These are phyloP conservation scores for Calameuta pallipes DNA, from an alignment of 2,888 invertebrate genomes.

Conservation along the genomic window DNA sequence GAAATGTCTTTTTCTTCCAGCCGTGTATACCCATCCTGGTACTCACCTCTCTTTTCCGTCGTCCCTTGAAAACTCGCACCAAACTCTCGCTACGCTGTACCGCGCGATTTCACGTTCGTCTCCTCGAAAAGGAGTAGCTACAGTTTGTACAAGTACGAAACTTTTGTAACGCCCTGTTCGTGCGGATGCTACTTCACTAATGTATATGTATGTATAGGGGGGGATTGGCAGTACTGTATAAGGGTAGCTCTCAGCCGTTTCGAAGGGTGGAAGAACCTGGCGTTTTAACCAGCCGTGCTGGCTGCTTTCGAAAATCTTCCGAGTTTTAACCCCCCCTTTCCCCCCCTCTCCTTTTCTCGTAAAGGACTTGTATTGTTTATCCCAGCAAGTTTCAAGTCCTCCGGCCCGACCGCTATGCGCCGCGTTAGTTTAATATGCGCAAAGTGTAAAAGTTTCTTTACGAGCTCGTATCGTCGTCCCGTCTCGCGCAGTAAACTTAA, in stretches of 20 bases:
- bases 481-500: constrained; percentile 36
- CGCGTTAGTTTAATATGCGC: constrained; percentile 46
- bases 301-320: constrained; percentile 24
- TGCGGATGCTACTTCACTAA: constrained; percentile 9
- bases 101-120: constrained; percentile 23
- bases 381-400: constrained; percentile 32
- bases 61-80: not conserved
- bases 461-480: constrained; percentile 28
- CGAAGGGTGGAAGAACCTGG: not conserved
- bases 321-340: constrained; percentile 14
- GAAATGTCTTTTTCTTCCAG: not conserved
- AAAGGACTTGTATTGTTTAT: constrained; percentile 36
- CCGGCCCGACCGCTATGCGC: constrained; percentile 17
- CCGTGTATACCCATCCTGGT: not conserved
- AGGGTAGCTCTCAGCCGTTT: not conserved
- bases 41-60: not conserved
- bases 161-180: constrained; percentile 42
- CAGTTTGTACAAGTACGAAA: constrained; percentile 55
- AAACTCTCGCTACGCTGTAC: not conserved
- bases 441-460: constrained; percentile 46
- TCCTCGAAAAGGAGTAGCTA: constrained; percentile 45
- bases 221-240: not conserved
- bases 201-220: not conserved
- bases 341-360: not conserved
- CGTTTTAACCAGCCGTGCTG: constrained; percentile 3